Conservation (phyloP, 2,888 invertebrate species). For the Sepioteuthis lessoniana region DNA sequence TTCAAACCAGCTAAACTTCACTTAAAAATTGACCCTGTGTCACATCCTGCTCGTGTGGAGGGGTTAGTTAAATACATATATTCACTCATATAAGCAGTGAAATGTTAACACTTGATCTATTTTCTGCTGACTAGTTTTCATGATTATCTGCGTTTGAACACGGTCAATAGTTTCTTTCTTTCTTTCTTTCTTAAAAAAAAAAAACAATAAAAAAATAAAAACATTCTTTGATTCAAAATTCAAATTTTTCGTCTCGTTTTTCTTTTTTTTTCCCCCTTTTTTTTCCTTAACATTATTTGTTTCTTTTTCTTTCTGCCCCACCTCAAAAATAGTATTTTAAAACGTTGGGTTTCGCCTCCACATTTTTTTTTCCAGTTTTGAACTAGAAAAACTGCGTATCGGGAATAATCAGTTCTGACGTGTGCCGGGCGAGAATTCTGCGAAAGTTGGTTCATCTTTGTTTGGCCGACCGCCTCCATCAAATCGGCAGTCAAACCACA, state of each 20-base stretch:
- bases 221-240: not conserved
- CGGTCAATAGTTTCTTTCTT: not conserved
- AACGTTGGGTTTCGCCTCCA: not conserved
- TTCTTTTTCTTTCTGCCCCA: not conserved
- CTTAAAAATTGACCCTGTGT: too few species aligned
- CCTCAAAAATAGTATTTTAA: not conserved
- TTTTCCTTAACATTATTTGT: not conserved
- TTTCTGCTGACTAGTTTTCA: too few species aligned
- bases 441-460: conserved; percentile 33
- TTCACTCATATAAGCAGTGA: too few species aligned
- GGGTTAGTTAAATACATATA: too few species aligned
- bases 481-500: not conserved
- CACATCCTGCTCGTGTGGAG: too few species aligned
- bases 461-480: conserved; percentile 33
- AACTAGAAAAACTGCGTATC: not conserved
- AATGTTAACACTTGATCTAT: too few species aligned
- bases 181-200: not conserved
- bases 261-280: not conserved
- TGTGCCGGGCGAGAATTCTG: conserved; percentile 13
- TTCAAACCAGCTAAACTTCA: too few species aligned
- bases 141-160: too few species aligned
- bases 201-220: too few species aligned
- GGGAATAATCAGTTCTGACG: not conserved
- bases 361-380: not conserved
- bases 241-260: not conserved